These are phyloP conservation scores for Baccha elongata DNA, from an alignment of 2,888 invertebrate species.

Conservation along the genomic window DNA sequence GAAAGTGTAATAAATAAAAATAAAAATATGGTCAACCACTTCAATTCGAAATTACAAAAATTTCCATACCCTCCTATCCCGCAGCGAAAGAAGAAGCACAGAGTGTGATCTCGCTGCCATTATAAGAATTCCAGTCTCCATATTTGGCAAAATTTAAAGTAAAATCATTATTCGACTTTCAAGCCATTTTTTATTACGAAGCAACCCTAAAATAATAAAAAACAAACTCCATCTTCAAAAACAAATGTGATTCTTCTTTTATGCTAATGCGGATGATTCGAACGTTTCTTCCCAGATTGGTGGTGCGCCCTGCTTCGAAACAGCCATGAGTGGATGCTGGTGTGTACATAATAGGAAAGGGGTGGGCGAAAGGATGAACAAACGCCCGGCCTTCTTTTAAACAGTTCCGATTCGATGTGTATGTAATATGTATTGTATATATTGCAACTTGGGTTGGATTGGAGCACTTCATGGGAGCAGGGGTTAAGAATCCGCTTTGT, in stretches of 20 bases:
- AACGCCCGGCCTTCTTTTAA: slow-evolving; percentile 52
- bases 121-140: slow-evolving; percentile 42
- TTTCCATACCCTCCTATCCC: not conserved
- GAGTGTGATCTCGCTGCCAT: slow-evolving; percentile 21
- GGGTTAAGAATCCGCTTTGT: slow-evolving; percentile 66
- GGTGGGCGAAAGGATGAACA: slow-evolving; percentile 71
- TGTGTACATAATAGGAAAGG: slow-evolving; percentile 52
- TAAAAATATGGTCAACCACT: not conserved
- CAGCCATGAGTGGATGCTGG: slow-evolving; percentile 28
- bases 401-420: slow-evolving; percentile 2
- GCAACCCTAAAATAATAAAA: slow-evolving; percentile 60
- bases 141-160: slow-evolving; percentile 50
- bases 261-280: slow-evolving; percentile 66
- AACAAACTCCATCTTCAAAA: slow-evolving; percentile 58
- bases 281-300: slow-evolving; percentile 63
- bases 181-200: slow-evolving; percentile 17
- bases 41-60: no score
- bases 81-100: not conserved
- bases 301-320: slow-evolving; percentile 54
- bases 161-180: slow-evolving; percentile 21
- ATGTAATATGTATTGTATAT: not conserved
- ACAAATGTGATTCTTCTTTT: slow-evolving; percentile 56
- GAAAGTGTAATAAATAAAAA: not conserved
- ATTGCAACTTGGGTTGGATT: not conserved
- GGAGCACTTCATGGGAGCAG: slow-evolving; percentile 6